Base-by-base conservation (phyloP, 1,140 invertebrate species). In the Trichoplusia ni region DNA sequence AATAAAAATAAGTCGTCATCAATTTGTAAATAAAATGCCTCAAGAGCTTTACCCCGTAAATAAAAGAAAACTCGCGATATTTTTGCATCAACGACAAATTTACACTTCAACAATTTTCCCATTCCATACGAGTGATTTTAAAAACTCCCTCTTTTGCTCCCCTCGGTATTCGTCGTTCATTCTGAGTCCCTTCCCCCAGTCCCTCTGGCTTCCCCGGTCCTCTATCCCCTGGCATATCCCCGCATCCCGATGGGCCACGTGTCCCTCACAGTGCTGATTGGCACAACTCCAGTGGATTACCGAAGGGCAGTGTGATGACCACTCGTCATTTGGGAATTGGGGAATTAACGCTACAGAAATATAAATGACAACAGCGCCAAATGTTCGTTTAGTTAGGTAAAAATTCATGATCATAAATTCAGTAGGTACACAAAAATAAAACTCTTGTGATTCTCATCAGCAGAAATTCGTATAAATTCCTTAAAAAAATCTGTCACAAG, bases 231-330 rank as follows among this genome's bases (percentile, higher is more conserved):
- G 37, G 2, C 29, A 33, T 33, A 25, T 49, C 14, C 37, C 37
- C 6, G 19, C 19, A 61, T 68, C 70, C 75, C 77, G 75, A 61
- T 42, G 35, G 58, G 38, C 29, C 35, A 19, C 25, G 54, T 19
- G 69, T 60, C 73, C 71, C 71, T 72, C 56, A 73, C 69, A 71
- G 82, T 89, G 86, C 86, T 86, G 84, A 89, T 89, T 89, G 84
- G 82, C 74, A 76, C 71, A 73, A 76, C 79, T 81, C 65, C 74
- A 81, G 60, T 82, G 82, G 82, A 86, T 89, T 85, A 85, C 69
- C 70, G 71, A 71, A 75, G 69, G 75, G 73, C 60, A 70, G 67
- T 64, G 59, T 56, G 63, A 63, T 84, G 82, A 84, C 79, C 81
- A 81, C 81, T 79, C 64, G 49, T 66, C 78, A 47, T 53, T 61